Percentiles rank a stretch among this genome's conserved stretches.
Evolutionary conservation across 2,888 invertebrate species (phyloP).

Genomic region (Stegophylla sp.): DNA sequence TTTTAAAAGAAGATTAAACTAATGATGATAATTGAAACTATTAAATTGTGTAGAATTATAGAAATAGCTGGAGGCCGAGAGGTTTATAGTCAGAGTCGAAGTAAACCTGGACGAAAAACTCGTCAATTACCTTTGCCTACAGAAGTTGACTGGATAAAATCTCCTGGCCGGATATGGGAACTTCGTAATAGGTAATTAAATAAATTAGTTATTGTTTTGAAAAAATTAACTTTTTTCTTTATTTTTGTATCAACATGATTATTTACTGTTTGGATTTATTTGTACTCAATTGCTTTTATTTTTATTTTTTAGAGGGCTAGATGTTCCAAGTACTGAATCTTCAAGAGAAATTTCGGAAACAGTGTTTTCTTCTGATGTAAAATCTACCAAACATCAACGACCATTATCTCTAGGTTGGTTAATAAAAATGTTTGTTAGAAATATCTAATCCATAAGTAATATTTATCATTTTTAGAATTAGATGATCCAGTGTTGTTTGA

Average conservation of each 20-base stretch:
- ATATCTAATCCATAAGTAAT: not conserved
- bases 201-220: conserved; percentile 3
- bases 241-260: not conserved
- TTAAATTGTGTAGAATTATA: conserved; percentile 69
- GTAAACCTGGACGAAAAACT: conserved; percentile 78
- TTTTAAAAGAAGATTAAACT: not conserved
- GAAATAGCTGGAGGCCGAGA: conserved; percentile 84
- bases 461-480: conserved; percentile 39
- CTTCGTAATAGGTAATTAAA: conserved; percentile 65
- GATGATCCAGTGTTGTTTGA: conserved; percentile 55
- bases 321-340: conserved; percentile 65
- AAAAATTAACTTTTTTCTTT: conserved; percentile 1
- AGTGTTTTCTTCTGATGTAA: conserved; percentile 71
- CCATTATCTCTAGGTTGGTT: conserved; percentile 42
- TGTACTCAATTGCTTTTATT: conserved; percentile 30
- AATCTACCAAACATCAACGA: conserved; percentile 66
- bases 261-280: conserved; percentile 37
- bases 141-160: conserved; percentile 60
- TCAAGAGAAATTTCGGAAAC: conserved; percentile 71
- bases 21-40: not conserved
- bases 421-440: not conserved
- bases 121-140: conserved; percentile 61
- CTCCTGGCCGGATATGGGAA: conserved; percentile 68
- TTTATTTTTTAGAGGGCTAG: conserved; percentile 65
- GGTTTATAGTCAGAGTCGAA: conserved; percentile 81